Evolutionary conservation across 2,797 vertebrate genomes (phyloP).

Genomic region (Florisuga fusca): DNA sequence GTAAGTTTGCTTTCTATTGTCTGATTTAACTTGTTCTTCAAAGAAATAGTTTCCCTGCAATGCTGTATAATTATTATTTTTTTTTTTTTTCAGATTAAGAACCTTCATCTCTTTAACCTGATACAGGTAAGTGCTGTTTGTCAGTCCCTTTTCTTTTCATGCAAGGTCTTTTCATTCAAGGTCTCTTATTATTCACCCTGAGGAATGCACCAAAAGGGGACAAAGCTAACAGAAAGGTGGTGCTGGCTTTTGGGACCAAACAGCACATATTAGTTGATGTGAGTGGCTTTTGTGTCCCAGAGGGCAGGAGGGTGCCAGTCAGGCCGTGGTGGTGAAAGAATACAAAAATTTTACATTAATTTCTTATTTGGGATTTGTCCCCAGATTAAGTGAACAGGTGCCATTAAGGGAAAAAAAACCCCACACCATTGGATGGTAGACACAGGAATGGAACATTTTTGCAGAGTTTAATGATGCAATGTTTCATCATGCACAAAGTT

Average conservation of each 20-base stretch:
- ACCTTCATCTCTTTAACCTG: accelerated
- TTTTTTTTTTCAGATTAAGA: neutral
- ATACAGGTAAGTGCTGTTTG: neutral
- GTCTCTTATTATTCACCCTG: neutral
- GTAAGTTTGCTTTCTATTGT: neutral
- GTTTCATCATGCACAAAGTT: neutral
- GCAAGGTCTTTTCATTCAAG: neutral
- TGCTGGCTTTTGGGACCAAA: neutral
- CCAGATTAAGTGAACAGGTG: neutral
- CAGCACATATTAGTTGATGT: neutral
- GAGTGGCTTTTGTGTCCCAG: neutral
- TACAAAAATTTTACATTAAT: neutral
- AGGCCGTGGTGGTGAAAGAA: neutral
- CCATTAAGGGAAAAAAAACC: neutral
- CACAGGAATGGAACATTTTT: neutral
- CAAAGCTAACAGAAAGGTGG: neutral
- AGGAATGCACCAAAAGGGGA: neutral
- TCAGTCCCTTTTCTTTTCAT: neutral
- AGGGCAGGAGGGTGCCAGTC: neutral
- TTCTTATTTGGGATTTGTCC: neutral
- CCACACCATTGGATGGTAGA: neutral
- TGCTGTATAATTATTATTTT: neutral
- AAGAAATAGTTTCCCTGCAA: neutral
- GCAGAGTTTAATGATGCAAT: neutral
- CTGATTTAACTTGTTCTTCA: neutral